Evolutionary conservation across 2,888 invertebrate genomes (phyloP).

Genomic region (Apotomis capreana): DNA sequence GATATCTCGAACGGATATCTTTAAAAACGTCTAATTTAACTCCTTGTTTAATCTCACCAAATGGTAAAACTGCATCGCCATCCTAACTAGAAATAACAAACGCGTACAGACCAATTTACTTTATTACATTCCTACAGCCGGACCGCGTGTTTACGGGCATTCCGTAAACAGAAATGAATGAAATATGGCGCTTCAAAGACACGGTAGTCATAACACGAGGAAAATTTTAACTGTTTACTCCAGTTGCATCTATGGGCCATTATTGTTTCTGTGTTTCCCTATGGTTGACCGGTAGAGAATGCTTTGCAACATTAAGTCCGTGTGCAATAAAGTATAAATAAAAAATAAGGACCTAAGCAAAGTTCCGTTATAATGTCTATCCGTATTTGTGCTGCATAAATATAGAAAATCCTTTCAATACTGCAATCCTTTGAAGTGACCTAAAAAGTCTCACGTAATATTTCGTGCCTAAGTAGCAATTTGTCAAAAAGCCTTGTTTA

Average conservation of each 20-base stretch:
- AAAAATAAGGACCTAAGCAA: too few species aligned
- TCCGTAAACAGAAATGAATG: conserved; percentile 13
- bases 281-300: too few species aligned
- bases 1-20: too few species aligned
- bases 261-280: too few species aligned
- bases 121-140: conserved; percentile 1
- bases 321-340: too few species aligned
- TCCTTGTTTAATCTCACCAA: too few species aligned
- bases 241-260: too few species aligned
- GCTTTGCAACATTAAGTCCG: too few species aligned
- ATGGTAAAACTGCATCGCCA: background rate
- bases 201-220: conserved; percentile 6
- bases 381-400: too few species aligned
- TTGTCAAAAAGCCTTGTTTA: background rate
- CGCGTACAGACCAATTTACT: conserved; percentile 2
- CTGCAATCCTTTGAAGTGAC: background rate
- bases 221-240: conserved; percentile 4
- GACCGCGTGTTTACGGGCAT: background rate
- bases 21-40: too few species aligned
- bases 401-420: too few species aligned
- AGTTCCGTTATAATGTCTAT: too few species aligned
- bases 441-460: conserved; percentile 8
- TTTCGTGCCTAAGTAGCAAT: conserved; percentile 2
- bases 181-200: conserved; percentile 17
- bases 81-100: background rate